Evolutionary conservation across 1,140 invertebrate species (phyloP), one percentile per base, ranked within the genome.

Genomic region (Lepidurus apus): DNA sequence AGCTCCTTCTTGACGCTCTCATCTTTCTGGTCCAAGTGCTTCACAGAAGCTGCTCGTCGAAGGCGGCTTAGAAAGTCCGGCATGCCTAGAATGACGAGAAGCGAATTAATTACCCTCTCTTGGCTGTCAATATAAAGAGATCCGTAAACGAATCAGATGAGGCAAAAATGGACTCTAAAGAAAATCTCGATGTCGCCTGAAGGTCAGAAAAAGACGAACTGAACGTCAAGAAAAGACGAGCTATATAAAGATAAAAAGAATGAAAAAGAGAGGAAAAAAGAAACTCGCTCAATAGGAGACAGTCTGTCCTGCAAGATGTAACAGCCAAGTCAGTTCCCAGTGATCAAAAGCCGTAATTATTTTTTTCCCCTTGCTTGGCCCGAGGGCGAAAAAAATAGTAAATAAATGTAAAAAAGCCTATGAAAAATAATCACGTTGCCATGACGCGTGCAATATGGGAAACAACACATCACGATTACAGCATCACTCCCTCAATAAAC

Each of bases 321-420:
- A 65, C n/a, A 65, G 6, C 53, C 17, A 65, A 65, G 53, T 65
- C 53, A 65, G 21, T 65, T 65, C 53, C 45, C 53, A 65, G 53
- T 65, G 53, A 65, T 65, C 53, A 65, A 65, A 17, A 65, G 53
- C 53, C n/a, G 53, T 65, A 65, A 65, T 65, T 65, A 65, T 65
- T 65, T 65, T 65, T 11, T 21, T 1, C 21, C 21, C 21, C 53
- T 17, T 47, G 10, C 45, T 47, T 47, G 53, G 53, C 53, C 53
- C 4, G 53, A 65, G 6, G 45, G 53, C 5, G 13, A 65, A 7
- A 65, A n/a, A 65, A 65, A 65, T 13, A 47, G 45, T 47, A 13
- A 65, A 65, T 17, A 65, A 47, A 21, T 0, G 53, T 34, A 34
- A 34, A 34, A 65, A 65, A 65, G 21, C 13, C n/a, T 13, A 6